Evolutionary conservation across 2,888 invertebrate species (phyloP).

Genomic region (Lepas anatifera): DNA sequence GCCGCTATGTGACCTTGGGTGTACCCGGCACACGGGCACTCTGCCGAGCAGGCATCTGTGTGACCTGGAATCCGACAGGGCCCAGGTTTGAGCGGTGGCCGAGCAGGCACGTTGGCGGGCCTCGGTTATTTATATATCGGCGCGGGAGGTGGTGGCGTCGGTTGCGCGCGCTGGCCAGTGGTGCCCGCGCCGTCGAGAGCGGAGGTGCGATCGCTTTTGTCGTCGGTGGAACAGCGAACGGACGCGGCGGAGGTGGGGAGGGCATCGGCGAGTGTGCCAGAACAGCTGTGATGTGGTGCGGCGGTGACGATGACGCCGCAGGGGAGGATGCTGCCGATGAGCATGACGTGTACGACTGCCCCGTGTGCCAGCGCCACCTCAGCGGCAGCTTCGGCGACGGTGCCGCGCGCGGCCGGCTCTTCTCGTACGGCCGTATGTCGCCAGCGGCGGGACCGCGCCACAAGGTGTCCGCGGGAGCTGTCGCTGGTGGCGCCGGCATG

Average conservation of each 20-base stretch:
- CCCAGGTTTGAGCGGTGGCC: neutral
- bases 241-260: too few species aligned
- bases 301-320: neutral
- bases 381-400: neutral
- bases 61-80: neutral
- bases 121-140: constrained; percentile 2
- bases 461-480: too few species aligned
- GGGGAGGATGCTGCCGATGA: neutral
- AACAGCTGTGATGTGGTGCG: neutral
- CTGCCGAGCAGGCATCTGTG: too few species aligned
- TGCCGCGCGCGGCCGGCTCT: neutral
- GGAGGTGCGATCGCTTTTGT: neutral
- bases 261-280: neutral
- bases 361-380: constrained; percentile 9
- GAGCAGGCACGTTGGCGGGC: neutral
- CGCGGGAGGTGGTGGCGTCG: neutral
- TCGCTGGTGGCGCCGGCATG: neutral
- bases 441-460: neutral
- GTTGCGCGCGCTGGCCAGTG: neutral
- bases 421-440: neutral
- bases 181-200: neutral
- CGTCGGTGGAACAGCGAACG: too few species aligned
- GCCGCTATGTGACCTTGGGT: too few species aligned
- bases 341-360: constrained; percentile 3
- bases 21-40: too few species aligned